Percentiles rank a stretch among this genome's conserved stretches.
Evolutionary conservation across 1,140 invertebrate species (phyloP).

Genomic region (Trigoniulus corallinus): DNA sequence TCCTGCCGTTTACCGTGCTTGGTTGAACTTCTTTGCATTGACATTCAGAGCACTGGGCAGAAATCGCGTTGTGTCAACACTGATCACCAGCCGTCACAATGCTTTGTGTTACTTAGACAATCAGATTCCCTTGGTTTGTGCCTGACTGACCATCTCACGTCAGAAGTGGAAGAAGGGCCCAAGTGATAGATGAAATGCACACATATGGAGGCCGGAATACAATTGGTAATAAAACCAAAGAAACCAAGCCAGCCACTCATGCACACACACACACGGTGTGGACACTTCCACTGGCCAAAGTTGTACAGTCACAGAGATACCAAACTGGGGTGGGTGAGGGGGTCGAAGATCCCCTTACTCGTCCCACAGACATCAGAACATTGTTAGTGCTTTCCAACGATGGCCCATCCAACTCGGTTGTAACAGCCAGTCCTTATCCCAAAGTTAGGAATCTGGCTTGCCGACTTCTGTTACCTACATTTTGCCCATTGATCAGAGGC

Average conservation of each 20-base stretch:
- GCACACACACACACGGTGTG: constrained; percentile 13
- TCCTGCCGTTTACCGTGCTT: constrained; percentile 61
- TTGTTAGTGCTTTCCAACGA: constrained; percentile 4
- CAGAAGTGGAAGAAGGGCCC: not conserved
- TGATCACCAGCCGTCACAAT: constrained; percentile 26
- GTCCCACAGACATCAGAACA: constrained; percentile 12
- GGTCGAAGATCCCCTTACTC: constrained; percentile 11
- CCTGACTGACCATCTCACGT: constrained; percentile 17
- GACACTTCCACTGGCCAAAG: constrained; percentile 24
- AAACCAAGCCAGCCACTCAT: constrained; percentile 8
- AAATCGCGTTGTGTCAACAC: constrained; percentile 42
- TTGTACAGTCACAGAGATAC: constrained; percentile 16
- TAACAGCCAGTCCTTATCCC: constrained; percentile 61
- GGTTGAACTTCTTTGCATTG: constrained; percentile 50
- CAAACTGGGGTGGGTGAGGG: constrained; percentile 18
- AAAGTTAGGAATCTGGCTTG: constrained; percentile 67
- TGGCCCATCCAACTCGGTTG: constrained; percentile 46
- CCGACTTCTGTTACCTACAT: constrained; percentile 75
- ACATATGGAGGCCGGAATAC: not conserved
- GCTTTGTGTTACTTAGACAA: constrained; percentile 35
- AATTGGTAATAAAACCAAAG: not conserved
- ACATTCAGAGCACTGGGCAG: constrained; percentile 67
- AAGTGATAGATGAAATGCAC: not conserved
- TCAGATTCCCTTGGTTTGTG: constrained; percentile 31
- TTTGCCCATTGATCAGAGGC: constrained; percentile 71